Evolutionary conservation across 1,140 invertebrate species (phyloP).

Genomic region (Solenopsis invicta): DNA sequence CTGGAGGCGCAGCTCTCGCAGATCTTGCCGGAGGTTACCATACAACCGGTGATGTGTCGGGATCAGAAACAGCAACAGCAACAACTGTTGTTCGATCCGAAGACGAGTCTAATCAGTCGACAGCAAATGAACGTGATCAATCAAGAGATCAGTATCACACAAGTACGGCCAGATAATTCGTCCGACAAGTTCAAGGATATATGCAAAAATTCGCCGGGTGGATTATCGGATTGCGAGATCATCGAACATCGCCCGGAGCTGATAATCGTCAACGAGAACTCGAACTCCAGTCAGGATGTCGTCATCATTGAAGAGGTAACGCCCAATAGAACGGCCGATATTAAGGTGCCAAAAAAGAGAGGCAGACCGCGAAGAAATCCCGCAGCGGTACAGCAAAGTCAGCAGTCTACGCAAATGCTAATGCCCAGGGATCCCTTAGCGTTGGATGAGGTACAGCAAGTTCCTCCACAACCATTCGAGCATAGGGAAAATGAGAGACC

Average conservation of each 20-base stretch:
- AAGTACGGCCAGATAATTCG: slow-evolving; percentile 70
- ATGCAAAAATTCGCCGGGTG: slow-evolving; percentile 76
- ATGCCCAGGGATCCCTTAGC: slow-evolving; percentile 81
- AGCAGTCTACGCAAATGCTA: slow-evolving; percentile 27
- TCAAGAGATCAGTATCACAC: slow-evolving; percentile 85
- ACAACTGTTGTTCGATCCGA: slow-evolving; percentile 79
- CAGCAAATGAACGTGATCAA: slow-evolving; percentile 84
- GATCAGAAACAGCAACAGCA: slow-evolving; percentile 72
- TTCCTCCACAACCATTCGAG: slow-evolving; percentile 66
- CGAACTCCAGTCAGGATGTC: slow-evolving; percentile 86
- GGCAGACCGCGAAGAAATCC: slow-evolving; percentile 83
- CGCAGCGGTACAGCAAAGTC: slow-evolving; percentile 52
- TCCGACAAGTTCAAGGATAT: slow-evolving; percentile 81
- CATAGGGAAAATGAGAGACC: slow-evolving; percentile 83
- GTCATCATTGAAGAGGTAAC: slow-evolving; percentile 86
- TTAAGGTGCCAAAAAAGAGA: slow-evolving; percentile 83
- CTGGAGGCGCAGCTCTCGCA: slow-evolving; percentile 82
- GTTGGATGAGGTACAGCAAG: slow-evolving; percentile 78
- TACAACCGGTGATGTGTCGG: slow-evolving; percentile 81
- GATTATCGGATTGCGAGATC: slow-evolving; percentile 84
- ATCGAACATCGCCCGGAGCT: slow-evolving; percentile 85
- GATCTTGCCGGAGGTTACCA: slow-evolving; percentile 84
- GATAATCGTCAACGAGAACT: slow-evolving; percentile 86
- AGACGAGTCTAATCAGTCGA: slow-evolving; percentile 81
- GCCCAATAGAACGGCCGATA: slow-evolving; percentile 74